Evolutionary conservation across 2,888 invertebrate genomes (phyloP), one percentile per base, ranked within the genome.

Genomic region (Drosophila conformis): DNA sequence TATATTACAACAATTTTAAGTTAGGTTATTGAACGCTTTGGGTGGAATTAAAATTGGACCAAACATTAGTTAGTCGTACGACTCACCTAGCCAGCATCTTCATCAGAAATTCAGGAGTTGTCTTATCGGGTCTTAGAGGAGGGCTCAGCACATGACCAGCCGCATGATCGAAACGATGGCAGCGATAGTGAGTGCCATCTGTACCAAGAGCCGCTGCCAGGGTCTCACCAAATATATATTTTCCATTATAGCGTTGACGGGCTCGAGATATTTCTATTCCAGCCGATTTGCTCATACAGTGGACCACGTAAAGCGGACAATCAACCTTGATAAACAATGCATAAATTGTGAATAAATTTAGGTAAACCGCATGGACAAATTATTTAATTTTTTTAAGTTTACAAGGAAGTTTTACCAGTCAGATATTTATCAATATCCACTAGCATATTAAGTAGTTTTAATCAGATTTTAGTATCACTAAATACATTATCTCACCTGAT

Each of bases 281-380:
- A 4, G 99, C 98, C 74, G 96, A 96, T 94, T 96, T 97, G 91
- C 98, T 98, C 99, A 99, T 99, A 92, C 99, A 97, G 95, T 99
- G 99, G 90, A 99, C 99, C 90, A 99, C 96, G 94, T 97, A 97
- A 75, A 99, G 95, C 5, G 99, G 99, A 85, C 93, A 93, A 76
- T 92, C 91, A 25, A 89, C 90, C 91, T 92, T n/a, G 13, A 4
- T 31, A 42, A 57, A 4, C 15, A 21, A 42, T 25, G 1, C 1
- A 3, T 18, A n/a, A 8, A 25, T 46, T 6, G 6, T 29, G 5
- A 25, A 18, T 29, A 6, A 51, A 31, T n/a, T n/a, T 2, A 38
- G 7, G 18, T 18, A 38, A 21, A 18, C 25, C 25, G 25, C 25
- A 25, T 25, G 25, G 25, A 25, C 25, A 25, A 25, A 25, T 25